phyloP scores from a whole-genome alignment of 2,113 vertebrate species.

The Melanerpes aurifrons region DNA sequence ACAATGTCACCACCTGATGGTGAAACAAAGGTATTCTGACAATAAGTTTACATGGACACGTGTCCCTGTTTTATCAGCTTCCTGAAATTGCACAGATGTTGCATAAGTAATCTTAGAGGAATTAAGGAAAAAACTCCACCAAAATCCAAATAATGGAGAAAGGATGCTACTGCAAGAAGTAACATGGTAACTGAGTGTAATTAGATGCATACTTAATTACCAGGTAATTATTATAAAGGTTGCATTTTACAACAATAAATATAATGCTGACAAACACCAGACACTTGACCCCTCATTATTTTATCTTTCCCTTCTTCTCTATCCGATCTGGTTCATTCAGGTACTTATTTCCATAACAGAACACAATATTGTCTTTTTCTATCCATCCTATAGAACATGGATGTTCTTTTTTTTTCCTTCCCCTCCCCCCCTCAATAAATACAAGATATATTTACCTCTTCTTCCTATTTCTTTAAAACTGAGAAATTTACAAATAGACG shows the following conservation, averaged over 20 bases:
- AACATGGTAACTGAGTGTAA: slow-evolving; percentile 17
- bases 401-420: background rate
- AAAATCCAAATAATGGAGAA: background rate
- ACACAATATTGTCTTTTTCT: background rate
- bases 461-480: background rate
- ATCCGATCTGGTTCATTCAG: background rate
- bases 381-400: background rate
- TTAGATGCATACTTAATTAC: slow-evolving; percentile 50
- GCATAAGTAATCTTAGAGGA: background rate
- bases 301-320: background rate
- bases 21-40: slow-evolving; percentile 16
- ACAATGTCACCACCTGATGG: background rate
- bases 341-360: background rate
- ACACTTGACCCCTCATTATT: background rate
- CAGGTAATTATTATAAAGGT: slow-evolving; percentile 28
- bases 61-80: background rate
- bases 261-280: background rate
- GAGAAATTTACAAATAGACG: background rate
- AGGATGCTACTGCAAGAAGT: background rate
- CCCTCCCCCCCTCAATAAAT: background rate
- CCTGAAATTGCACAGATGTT: background rate
- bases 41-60: background rate
- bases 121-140: background rate
- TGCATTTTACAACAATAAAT: slow-evolving; percentile 38
- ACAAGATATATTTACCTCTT: background rate